These are phyloP conservation scores for Numenius phaeopus DNA, from an alignment of 2,797 vertebrate genomes.

Conservation along the genomic window DNA sequence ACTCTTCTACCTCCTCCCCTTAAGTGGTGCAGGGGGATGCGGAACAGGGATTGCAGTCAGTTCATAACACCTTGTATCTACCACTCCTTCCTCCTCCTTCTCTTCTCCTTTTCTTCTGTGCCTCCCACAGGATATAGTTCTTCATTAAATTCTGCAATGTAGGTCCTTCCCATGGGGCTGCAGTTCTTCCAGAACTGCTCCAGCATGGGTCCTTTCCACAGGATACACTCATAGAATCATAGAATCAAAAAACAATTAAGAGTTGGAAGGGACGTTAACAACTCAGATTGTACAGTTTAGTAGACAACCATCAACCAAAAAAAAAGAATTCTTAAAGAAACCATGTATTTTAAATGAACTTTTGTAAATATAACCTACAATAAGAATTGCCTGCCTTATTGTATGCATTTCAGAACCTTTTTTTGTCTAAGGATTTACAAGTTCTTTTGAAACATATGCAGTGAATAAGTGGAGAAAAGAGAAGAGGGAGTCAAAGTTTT, in stretches of 20 bases:
- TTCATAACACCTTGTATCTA: fast-evolving
- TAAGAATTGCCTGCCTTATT: background rate
- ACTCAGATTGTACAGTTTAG: background rate
- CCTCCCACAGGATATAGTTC: background rate
- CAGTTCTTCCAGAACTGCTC: background rate
- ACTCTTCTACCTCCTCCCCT: background rate
- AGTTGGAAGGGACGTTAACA: background rate
- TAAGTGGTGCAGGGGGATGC: fast-evolving
- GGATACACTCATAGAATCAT: background rate
- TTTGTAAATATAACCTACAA: background rate
- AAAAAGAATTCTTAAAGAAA: background rate
- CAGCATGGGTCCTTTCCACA: background rate
- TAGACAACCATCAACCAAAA: background rate
- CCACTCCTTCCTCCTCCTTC: background rate
- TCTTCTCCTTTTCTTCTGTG: background rate
- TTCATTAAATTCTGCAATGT: background rate
- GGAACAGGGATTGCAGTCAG: fast-evolving
- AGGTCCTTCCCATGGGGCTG: background rate
- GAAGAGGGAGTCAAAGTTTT: background rate
- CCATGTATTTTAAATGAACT: background rate
- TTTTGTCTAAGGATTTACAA: background rate
- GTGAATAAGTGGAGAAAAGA: background rate
- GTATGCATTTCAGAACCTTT: background rate
- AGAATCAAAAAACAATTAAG: background rate
- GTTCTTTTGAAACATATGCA: background rate